Evolutionary conservation across 2,888 invertebrate species (phyloP), one percentile per base, ranked within the genome.

Genomic region (Plagodis pulveraria): DNA sequence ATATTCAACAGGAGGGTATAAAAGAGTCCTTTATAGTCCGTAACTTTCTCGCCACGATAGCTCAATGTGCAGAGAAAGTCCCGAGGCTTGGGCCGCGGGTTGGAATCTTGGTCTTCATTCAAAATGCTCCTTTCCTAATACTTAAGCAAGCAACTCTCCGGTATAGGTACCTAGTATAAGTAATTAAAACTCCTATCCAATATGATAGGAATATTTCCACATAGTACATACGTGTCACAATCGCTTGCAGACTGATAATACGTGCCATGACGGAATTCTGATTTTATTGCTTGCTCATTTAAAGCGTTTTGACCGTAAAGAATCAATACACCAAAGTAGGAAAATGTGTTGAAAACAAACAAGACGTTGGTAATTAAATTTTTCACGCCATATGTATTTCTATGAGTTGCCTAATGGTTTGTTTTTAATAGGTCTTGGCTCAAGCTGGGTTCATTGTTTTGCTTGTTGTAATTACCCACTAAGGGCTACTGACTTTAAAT

Each of bases 201-300:
- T 45, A 50, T 56, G n/a, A 38, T 22, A 22, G 1, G 4, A 38
- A 1, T 8, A 8, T 41, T 40, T 34, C 12, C 40, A 51, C 50
- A 50, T 45, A 56, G 50, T 46, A 46, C 47, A 9, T 36, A 54
- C 50, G 58, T 63, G 69, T 42, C 42, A 50, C 36, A 40, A 46
- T 34, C 38, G n/a, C 55, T 50, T 42, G 32, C 50, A 54, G 47
- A 11, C 36, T 35, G 59, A 61, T 56, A 56, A 56, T 52, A 56
- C 45, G 46, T 6, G 43, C 56, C 56, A 49, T 61, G 60, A 52
- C 60, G 56, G 56, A 49, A 56, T 73, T 66, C 76, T 77, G 76
- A 85, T 84, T 84, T 84, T 83, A 86, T 81, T 79, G 69, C 74
- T 66, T 51, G 62, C 51, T 69, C 66, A 73, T 80, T 80, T 72